These are phyloP conservation scores for Pseudomyrmex dendroicus DNA, from an alignment of 1,140 invertebrate genomes.

Conservation along the genomic window DNA sequence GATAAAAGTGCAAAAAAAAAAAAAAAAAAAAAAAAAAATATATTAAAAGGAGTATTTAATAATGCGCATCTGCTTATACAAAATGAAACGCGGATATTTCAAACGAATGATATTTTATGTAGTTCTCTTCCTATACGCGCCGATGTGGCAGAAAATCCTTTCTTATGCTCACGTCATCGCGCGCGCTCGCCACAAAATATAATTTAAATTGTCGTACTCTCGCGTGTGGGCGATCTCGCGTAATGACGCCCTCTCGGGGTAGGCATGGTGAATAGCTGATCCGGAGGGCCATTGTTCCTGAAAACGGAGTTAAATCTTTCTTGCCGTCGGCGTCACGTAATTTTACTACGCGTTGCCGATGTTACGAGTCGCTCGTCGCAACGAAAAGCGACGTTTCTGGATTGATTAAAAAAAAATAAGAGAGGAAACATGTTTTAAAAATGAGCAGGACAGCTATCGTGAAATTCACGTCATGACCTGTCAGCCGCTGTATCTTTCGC, in stretches of 20 bases:
- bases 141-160: constrained; percentile 9
- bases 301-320: constrained; percentile 69
- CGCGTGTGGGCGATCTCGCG: constrained; percentile 51
- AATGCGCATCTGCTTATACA: not conserved
- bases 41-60: not conserved
- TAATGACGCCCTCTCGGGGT: constrained; percentile 71
- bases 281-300: constrained; percentile 70
- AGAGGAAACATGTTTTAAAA: not conserved
- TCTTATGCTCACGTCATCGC: constrained; percentile 1
- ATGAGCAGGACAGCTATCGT: not conserved
- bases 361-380: constrained; percentile 26
- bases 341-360: constrained; percentile 32
- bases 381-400: constrained; percentile 52
- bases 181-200: constrained; percentile 66
- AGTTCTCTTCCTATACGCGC: not conserved
- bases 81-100: not conserved
- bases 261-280: constrained; percentile 68
- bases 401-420: constrained; percentile 67
- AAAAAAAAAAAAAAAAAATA: too few relatives aligned
- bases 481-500: not conserved
- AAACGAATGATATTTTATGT: constrained; percentile 31
- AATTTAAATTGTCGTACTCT: constrained; percentile 67
- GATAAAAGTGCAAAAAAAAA: too few relatives aligned
- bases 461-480: constrained; percentile 1
- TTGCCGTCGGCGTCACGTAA: constrained; percentile 45